Evolutionary conservation across 2,113 vertebrate species (phyloP), one percentile per base, ranked within the genome.

Genomic region (Todiramphus chloris): DNA sequence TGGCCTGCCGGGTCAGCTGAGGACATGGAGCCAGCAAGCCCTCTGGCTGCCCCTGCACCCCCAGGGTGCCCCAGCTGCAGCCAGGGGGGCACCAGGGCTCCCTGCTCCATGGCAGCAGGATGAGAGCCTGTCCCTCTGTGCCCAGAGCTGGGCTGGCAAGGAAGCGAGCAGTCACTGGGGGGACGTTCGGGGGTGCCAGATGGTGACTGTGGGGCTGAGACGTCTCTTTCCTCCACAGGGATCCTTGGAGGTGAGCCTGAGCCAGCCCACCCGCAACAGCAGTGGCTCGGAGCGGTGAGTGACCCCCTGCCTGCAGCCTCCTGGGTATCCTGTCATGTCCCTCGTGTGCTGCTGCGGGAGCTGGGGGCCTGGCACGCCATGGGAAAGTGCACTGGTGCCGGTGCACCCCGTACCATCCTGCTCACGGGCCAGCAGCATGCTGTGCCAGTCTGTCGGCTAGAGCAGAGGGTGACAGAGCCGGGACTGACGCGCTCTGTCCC

Each of bases 251-350:
- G 98, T 99, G 98, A 99, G 97, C 31, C 97, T 98, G 93, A 98
- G 98, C 97, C 99, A 99, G 97, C 99, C 99, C 31, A 96, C 97
- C 75, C 98, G 98, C 74, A 98, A 98, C 83, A 98, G 98, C 96
- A 99, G 98, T 7, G 98, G 98, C 96, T 98, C 98, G 0, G 98
- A 99, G 92, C 98, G 99, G 99, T 99, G 98, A 99, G 98, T 96
- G 81, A 43, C 35, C 23, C n/a, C 51, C 21, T 64, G 48, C 14
- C 23, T 43, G 48, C 0, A 0, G 8, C 41, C 21, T 1, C 2
- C 10, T 0, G 6, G 37, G 20, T 37, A 23, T 43, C 30, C 33
- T 3, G 0, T 35, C 1, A 2, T 1, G 0, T 69, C 87, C 41
- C 50, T 59, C 0, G 7, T 0, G 0, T 27, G 21, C 31, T 41